Percentiles rank a stretch among this genome's conserved stretches.
Evolutionary conservation across 1,140 invertebrate species (phyloP).

Genomic region (Scaptomyza pallida): DNA sequence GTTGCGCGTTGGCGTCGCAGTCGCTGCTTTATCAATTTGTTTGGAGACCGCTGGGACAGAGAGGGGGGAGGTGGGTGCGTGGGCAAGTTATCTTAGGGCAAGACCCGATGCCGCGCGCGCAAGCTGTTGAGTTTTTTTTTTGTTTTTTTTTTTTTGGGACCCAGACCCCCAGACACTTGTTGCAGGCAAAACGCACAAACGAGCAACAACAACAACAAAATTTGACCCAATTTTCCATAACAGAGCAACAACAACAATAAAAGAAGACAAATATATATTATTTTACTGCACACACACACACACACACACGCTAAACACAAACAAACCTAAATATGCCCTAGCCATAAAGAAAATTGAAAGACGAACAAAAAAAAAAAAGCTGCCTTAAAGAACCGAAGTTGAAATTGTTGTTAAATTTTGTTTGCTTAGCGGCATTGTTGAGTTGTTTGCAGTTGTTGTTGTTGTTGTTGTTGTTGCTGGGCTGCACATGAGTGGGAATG

Average conservation of each 20-base stretch:
- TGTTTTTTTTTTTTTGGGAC: neutral
- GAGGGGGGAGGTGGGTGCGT: neutral
- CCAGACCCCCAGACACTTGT: slow-evolving; percentile 63
- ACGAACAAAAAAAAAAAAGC: slow-evolving; percentile 18
- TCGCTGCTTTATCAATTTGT: slow-evolving; percentile 72
- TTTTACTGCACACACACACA: slow-evolving; percentile 51
- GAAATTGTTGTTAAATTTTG: slow-evolving; percentile 78
- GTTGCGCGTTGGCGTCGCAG: slow-evolving; percentile 71
- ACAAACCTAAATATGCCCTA: slow-evolving; percentile 71
- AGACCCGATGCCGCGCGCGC: slow-evolving; percentile 66
- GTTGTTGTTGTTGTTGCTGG: neutral
- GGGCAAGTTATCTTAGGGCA: slow-evolving; percentile 76
- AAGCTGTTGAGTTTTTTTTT: no score
- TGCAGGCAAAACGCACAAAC: slow-evolving; percentile 69
- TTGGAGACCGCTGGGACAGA: neutral
- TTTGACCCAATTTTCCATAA: slow-evolving; percentile 78
- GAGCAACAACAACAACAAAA: slow-evolving; percentile 60
- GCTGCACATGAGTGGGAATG: no score
- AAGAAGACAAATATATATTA: slow-evolving; percentile 37
- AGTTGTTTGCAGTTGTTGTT: slow-evolving; percentile 63
- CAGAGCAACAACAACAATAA: slow-evolving; percentile 13
- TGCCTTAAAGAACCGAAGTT: slow-evolving; percentile 61
- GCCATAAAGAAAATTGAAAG: slow-evolving; percentile 66
- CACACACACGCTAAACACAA: slow-evolving; percentile 44
- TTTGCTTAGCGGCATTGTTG: slow-evolving; percentile 74